These are phyloP conservation scores for Silurus aristotelis DNA, from an alignment of 2,797 vertebrate genomes.

Conservation along the genomic window DNA sequence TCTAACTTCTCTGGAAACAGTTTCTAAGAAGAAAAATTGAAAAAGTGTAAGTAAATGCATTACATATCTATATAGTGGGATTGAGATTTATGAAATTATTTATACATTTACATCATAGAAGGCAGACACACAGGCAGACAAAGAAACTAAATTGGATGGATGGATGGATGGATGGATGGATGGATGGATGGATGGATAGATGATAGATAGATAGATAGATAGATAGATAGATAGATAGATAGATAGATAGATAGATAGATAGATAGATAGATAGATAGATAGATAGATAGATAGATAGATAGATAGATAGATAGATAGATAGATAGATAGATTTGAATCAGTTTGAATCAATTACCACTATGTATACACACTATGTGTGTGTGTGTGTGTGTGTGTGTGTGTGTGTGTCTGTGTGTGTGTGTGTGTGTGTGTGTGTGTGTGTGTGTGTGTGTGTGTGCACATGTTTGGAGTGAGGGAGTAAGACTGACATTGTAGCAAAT, in stretches of 20 bases:
- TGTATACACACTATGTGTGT: not conserved
- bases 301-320: not conserved
- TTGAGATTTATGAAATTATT: not conserved
- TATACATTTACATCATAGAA: not conserved
- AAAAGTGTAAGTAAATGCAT: no score
- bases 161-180: not conserved
- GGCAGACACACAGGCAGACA: not conserved
- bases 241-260: not conserved
- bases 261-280: not conserved
- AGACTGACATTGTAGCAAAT: conserved; percentile 6
- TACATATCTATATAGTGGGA: not conserved
- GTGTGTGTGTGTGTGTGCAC: no score
- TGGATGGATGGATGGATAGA: not conserved
- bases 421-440: not conserved
- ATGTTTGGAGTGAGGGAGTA: not conserved
- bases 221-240: not conserved
- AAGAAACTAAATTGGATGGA: not conserved
- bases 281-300: not conserved
- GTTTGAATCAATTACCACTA: no score
- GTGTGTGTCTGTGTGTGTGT: not conserved
- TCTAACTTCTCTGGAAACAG: conserved; percentile 78
- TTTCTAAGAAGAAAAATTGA: conserved; percentile 67
- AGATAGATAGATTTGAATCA: not conserved
- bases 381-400: not conserved
- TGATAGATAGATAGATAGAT: not conserved